Evolutionary conservation across 2,888 invertebrate genomes (phyloP), one percentile per base, ranked within the genome.

Genomic region (Apotomis betuletana): DNA sequence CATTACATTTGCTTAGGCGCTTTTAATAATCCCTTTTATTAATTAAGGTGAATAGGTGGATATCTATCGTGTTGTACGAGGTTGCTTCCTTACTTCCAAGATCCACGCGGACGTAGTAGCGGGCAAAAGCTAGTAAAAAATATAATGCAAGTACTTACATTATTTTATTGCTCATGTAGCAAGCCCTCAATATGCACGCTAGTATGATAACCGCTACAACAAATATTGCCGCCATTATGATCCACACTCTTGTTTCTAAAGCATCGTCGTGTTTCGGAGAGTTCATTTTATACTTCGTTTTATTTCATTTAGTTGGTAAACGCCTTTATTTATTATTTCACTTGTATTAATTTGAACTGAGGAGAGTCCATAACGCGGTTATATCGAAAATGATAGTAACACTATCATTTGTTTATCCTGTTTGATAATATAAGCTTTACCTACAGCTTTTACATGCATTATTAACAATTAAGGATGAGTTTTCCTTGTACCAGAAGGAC

Each of bases 91-190:
- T n/a, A n/a, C n/a, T n/a, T n/a, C n/a, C n/a, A n/a, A n/a, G n/a
- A n/a, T n/a, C n/a, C n/a, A n/a, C n/a, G n/a, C n/a, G n/a, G n/a
- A n/a, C n/a, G n/a, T n/a, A n/a, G n/a, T n/a, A n/a, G n/a, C n/a
- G n/a, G n/a, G n/a, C n/a, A n/a, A n/a, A n/a, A n/a, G n/a, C n/a
- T n/a, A n/a, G n/a, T 15, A 27, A 41, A 0, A 41, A 41, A 0
- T 6, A 6, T 41, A 41, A 41, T 41, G 41, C n/a, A 44, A 13
- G 62, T 55, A 64, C 54, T 54, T 15, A 64, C 44, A 55, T 54
- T 44, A 0, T 41, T 62, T 52, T 52, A 51, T 62, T 65, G 27
- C 46, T 65, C n/a, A 36, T 65, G 15, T 57, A 65, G n/a, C 57
- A 65, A 8, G 8, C 44, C 55, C 55, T 55, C 41, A 57, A 15